Conservation (phyloP, 2,113 vertebrate genomes). For the Lanius collurio region DNA sequence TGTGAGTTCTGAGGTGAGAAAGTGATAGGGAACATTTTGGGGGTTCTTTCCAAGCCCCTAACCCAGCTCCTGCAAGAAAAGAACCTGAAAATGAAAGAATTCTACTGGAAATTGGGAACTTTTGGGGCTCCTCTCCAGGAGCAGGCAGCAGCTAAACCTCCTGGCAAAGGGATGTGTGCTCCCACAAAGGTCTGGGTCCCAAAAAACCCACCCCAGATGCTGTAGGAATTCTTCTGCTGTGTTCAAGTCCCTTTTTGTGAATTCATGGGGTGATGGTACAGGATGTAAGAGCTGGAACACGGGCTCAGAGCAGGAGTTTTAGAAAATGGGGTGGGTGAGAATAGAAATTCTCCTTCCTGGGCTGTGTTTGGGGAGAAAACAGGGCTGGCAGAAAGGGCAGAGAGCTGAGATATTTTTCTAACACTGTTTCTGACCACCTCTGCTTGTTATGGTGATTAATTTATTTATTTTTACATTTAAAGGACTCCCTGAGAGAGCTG, state of each 20-base stretch:
- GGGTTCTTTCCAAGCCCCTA: not conserved
- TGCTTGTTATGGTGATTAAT: not conserved
- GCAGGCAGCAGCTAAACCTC: not conserved
- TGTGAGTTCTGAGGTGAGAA: not conserved
- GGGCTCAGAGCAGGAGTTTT: not conserved
- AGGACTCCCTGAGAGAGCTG: not conserved
- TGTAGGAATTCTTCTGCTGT: not conserved
- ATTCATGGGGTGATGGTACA: rapidly evolving
- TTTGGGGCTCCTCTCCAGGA: not conserved
- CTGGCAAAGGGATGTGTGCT: not conserved
- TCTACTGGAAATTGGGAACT: rapidly evolving
- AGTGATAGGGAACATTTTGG: not conserved
- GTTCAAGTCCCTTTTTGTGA: not conserved
- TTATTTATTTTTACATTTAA: not conserved
- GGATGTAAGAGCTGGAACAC: rapidly evolving
- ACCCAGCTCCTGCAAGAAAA: not conserved
- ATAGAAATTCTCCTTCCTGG: not conserved
- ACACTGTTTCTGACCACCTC: not conserved
- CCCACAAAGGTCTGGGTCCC: not conserved
- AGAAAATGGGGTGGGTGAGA: not conserved
- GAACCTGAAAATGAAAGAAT: not conserved
- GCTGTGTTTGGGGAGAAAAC: not conserved
- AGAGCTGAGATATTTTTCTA: not conserved
- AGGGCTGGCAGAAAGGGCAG: not conserved
- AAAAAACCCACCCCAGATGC: not conserved